Percentiles rank a stretch among this genome's conserved stretches.
Conservation (phyloP, 2,888 invertebrate genomes). For the Aspidiotus destructor region DNA sequence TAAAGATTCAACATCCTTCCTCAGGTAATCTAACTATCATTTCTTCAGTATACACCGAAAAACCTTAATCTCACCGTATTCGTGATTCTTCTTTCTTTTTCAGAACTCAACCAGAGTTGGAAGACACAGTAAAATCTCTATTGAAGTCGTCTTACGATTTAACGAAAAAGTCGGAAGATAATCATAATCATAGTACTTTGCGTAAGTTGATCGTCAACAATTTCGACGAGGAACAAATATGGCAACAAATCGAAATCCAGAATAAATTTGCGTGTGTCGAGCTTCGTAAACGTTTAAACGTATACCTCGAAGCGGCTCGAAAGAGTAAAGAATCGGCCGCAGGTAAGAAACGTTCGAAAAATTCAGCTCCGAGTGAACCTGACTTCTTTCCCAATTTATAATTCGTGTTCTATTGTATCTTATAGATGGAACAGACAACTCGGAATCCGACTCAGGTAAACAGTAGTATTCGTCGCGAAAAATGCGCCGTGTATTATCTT, state of each 20-base stretch:
- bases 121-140: conserved; percentile 50
- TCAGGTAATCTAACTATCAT: conserved; percentile 7
- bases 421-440: conserved; percentile 32
- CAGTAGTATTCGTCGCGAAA: no score
- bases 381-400: not conserved
- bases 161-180: conserved; percentile 49
- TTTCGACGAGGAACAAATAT: no score
- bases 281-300: conserved; percentile 39
- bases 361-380: not conserved
- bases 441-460: no score
- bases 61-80: not conserved
- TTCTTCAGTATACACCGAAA: not conserved
- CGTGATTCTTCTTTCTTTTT: conserved; percentile 37
- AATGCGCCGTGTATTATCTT: no score
- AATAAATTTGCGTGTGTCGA: conserved; percentile 53
- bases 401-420: not conserved
- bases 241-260: conserved; percentile 81
- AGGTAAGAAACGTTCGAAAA: not conserved
- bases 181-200: conserved; percentile 44
- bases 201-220: conserved; percentile 61
- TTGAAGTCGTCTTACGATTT: conserved; percentile 62
- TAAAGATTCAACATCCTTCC: conserved; percentile 11
- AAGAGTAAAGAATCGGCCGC: no score
- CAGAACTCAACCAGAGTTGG: conserved; percentile 50
- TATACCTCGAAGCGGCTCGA: not conserved